Conservation (phyloP, 2,888 invertebrate genomes). For the Nasonia oneida region DNA sequence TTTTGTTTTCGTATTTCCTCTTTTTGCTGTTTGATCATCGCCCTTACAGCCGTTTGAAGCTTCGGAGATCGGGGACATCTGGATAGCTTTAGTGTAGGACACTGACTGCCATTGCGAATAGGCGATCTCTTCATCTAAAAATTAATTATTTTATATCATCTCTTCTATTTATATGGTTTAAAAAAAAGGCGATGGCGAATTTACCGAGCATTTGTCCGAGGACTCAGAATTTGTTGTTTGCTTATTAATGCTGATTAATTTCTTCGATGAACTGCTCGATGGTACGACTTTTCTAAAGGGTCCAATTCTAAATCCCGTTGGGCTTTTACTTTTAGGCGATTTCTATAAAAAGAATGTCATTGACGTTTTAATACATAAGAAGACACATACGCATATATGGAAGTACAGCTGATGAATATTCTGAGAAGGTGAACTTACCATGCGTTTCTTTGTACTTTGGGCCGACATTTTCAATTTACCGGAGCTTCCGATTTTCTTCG, state of each 20-base stretch:
- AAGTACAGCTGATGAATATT: not conserved
- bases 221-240: not conserved
- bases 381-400: not conserved
- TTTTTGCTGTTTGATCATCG: not conserved
- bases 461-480: not conserved
- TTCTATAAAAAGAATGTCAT: conserved; percentile 8
- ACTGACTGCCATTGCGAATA: not conserved
- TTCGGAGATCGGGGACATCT: conserved; percentile 26
- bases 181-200: not conserved
- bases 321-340: conserved; percentile 29
- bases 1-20: conserved; percentile 44
- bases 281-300: conserved; percentile 2
- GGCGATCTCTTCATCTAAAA: not conserved
- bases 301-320: not conserved
- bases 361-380: not conserved
- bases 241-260: not conserved
- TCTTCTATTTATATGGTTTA: not conserved
- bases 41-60: conserved; percentile 44
- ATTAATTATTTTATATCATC: not conserved
- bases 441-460: conserved; percentile 8
- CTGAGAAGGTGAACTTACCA: not conserved
- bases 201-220: not conserved
- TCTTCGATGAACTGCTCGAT: not conserved
- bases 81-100: not conserved
- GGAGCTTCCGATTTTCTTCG: not conserved